Base-by-base conservation (phyloP, 2,888 invertebrate genomes). In the Nomada lathburiana region DNA sequence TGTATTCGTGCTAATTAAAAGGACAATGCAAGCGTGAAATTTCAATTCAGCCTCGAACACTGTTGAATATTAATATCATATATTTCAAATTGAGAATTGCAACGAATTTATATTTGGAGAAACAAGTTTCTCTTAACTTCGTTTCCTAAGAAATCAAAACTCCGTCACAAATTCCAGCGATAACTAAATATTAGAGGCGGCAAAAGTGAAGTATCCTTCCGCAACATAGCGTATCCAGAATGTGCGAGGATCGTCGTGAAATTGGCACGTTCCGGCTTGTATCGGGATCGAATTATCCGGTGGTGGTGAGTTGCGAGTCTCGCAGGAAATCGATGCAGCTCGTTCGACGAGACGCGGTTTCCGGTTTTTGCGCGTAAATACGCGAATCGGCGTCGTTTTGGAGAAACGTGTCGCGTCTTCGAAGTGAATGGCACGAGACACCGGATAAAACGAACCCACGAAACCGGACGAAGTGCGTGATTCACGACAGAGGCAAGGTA, bases 241-340 rank as follows among this genome's bases (percentile, higher is more conserved):
- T 57, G 68, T 80, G 78, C 76, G 65, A 72, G 63, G 71, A 60
- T 74, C 36, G 67, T 47, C 68, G 68, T 75, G 68, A 86, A 76
- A 67, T 57, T 75, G 47, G 36, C 59, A 53, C n/a, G 65, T 76
- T 60, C 68, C 74, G 26, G 52, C 76, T 77, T 81, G 77, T 75
- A 77, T 85, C 80, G 80, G 44, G 76, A 83, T 85, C 79, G 83
- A 88, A 85, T 86, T 83, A 87, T 85, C 79, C 86, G 72, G 68
- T 80, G 63, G 78, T 77, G 23, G 72, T 60, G 26, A 67, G 68
- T 79, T 80, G 81, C 75, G 65, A 71, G 71, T 79, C 86, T 74
- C 86, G 63, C 64, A 79, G 86, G 86, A 86, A 83, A 86, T 83
- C 86, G 86, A 80, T 76, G 78, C 78, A 60, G 60, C 64, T 10